phyloP scores from a whole-genome alignment of 2,113 vertebrate genomes.

The Limnothrissa miodon region DNA sequence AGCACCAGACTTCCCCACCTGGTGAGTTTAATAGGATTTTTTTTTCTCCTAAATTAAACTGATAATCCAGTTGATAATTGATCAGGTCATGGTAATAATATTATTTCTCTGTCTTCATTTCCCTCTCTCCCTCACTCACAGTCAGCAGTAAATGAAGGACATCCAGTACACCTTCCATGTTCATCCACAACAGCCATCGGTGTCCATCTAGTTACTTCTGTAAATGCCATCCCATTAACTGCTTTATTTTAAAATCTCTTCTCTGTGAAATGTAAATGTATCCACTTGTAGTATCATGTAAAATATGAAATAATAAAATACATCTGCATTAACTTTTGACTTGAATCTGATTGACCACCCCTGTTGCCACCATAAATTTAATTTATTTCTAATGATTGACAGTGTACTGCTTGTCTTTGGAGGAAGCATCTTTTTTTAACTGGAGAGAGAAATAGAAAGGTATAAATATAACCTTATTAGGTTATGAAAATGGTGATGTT shows the following conservation, averaged over 20 bases:
- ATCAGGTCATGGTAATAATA: background rate
- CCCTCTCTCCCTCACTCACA: background rate
- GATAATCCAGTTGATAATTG: background rate
- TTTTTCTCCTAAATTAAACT: background rate
- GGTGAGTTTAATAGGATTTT: background rate
- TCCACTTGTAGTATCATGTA: background rate
- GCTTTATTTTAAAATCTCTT: background rate
- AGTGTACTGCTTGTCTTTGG: too few relatives aligned
- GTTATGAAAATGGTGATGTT: too few relatives aligned
- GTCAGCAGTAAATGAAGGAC: background rate
- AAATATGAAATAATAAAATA: background rate
- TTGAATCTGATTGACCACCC: too few relatives aligned
- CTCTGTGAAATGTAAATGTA: background rate
- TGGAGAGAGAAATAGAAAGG: too few relatives aligned
- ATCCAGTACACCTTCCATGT: background rate
- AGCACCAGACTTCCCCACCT: conserved; percentile 44
- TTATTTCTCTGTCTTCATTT: background rate
- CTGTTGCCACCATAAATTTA: too few relatives aligned
- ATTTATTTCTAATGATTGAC: too few relatives aligned
- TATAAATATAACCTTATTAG: too few relatives aligned
- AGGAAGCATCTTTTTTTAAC: too few relatives aligned
- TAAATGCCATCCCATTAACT: background rate
- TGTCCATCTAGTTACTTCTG: background rate
- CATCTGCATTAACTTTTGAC: background rate
- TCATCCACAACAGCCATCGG: background rate